Conservation (phyloP, 2,797 vertebrate species). For the Tinamus major region DNA sequence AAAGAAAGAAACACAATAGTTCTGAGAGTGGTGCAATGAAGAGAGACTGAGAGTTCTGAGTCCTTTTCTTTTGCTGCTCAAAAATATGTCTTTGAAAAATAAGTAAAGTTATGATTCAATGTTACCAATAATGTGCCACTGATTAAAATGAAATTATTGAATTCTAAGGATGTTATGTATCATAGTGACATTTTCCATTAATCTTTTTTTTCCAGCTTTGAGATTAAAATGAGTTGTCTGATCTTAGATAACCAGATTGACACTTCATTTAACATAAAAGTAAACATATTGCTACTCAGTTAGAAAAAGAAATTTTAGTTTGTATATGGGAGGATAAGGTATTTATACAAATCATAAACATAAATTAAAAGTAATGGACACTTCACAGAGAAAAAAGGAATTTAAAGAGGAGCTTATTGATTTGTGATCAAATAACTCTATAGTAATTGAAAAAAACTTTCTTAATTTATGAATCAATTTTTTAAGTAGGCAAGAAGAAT, state of each 20-base stretch:
- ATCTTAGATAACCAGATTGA: slow-evolving; percentile 38
- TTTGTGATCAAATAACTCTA: background rate
- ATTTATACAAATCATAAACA: background rate
- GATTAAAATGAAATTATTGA: slow-evolving; percentile 70
- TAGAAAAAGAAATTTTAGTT: background rate
- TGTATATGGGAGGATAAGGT: background rate
- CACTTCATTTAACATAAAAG: slow-evolving; percentile 32
- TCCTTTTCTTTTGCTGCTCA: background rate
- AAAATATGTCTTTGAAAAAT: slow-evolving; percentile 56
- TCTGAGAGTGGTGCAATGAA: slow-evolving; percentile 6
- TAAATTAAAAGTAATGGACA: background rate
- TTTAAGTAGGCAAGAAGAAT: background rate
- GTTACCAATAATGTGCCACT: slow-evolving; percentile 60
- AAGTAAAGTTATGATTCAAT: slow-evolving; percentile 47
- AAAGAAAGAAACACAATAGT: background rate
- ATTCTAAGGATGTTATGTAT: slow-evolving; percentile 61
- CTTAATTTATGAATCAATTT: background rate
- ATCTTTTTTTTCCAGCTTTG: slow-evolving; percentile 54
- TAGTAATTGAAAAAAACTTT: background rate
- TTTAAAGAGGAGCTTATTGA: background rate
- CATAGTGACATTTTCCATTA: slow-evolving; percentile 54
- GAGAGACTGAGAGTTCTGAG: background rate
- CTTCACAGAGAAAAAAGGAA: background rate
- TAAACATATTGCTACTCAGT: background rate
- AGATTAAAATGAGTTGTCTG: slow-evolving; percentile 65